A percentile compares a stretch with the other conserved stretches of the same genome.
These are phyloP conservation scores for Tympanoctomys barrerae DNA, from an alignment of 2,797 vertebrate genomes.

Conservation along the genomic window DNA sequence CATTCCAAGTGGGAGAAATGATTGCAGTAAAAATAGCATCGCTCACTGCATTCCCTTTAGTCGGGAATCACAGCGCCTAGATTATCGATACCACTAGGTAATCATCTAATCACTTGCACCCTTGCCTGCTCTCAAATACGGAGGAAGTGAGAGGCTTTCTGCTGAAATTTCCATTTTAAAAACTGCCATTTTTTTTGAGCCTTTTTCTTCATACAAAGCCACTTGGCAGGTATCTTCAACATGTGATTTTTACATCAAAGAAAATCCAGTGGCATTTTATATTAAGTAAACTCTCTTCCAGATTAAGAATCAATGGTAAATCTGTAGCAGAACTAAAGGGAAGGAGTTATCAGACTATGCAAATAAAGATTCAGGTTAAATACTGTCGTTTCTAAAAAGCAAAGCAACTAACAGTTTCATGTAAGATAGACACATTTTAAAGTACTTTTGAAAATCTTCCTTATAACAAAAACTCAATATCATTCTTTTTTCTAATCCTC, in stretches of 20 bases:
- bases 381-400: slow-evolving; percentile 47
- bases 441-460: neutral
- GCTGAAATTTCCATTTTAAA: slow-evolving; percentile 57
- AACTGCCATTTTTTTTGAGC: slow-evolving; percentile 72
- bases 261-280: slow-evolving; percentile 44
- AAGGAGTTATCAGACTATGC: neutral
- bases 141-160: slow-evolving; percentile 56
- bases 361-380: slow-evolving; percentile 57
- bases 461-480: neutral
- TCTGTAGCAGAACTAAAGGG: neutral
- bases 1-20: slow-evolving; percentile 89
- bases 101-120: slow-evolving; percentile 45
- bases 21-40: slow-evolving; percentile 79
- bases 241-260: slow-evolving; percentile 32
- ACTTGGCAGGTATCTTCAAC: neutral
- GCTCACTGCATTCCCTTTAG: slow-evolving; percentile 64
- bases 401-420: slow-evolving; percentile 35
- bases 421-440: slow-evolving; percentile 17
- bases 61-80: slow-evolving; percentile 62
- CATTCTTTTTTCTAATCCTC: neutral
- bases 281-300: slow-evolving; percentile 11
- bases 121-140: slow-evolving; percentile 35
- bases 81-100: slow-evolving; percentile 63
- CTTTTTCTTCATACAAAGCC: slow-evolving; percentile 66
- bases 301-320: slow-evolving; percentile 2